Evolutionary conservation across 2,113 vertebrate genomes (phyloP).

Genomic region (Cynocephalus volans): DNA sequence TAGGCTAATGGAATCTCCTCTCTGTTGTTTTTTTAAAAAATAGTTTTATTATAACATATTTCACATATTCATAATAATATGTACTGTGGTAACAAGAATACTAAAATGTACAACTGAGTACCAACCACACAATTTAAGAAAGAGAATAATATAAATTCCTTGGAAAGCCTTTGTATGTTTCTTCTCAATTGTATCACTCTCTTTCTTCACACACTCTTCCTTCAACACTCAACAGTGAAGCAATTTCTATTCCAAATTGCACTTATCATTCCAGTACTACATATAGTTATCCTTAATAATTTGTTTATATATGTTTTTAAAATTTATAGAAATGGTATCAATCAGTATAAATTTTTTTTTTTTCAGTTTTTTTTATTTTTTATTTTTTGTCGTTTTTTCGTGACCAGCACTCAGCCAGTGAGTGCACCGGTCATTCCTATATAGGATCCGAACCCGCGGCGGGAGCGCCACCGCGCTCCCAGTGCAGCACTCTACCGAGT

Average conservation of each 20-base stretch:
- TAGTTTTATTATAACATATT: not conserved
- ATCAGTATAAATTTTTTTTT: not conserved
- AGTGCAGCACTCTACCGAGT: too few relatives aligned
- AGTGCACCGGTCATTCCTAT: too few relatives aligned
- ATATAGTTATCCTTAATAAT: not conserved
- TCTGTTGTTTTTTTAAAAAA: conserved; percentile 25
- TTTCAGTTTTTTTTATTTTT: too few relatives aligned
- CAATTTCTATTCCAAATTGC: not conserved
- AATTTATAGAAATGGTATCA: not conserved
- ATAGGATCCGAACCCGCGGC: too few relatives aligned
- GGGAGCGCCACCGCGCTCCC: too few relatives aligned
- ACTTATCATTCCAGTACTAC: not conserved
- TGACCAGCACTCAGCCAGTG: too few relatives aligned
- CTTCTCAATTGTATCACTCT: not conserved
- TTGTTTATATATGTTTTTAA: not conserved
- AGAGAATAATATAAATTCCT: not conserved
- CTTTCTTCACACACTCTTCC: not conserved
- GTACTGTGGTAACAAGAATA: not conserved
- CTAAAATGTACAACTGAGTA: not conserved
- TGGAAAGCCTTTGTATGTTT: not conserved
- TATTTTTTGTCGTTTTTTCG: too few relatives aligned
- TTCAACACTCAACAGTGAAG: not conserved
- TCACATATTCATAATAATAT: conserved; percentile 56
- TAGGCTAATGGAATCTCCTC: not conserved
- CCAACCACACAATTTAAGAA: not conserved